These are phyloP conservation scores for Parotia lawesii DNA, from an alignment of 2,113 vertebrate species.

Conservation along the genomic window DNA sequence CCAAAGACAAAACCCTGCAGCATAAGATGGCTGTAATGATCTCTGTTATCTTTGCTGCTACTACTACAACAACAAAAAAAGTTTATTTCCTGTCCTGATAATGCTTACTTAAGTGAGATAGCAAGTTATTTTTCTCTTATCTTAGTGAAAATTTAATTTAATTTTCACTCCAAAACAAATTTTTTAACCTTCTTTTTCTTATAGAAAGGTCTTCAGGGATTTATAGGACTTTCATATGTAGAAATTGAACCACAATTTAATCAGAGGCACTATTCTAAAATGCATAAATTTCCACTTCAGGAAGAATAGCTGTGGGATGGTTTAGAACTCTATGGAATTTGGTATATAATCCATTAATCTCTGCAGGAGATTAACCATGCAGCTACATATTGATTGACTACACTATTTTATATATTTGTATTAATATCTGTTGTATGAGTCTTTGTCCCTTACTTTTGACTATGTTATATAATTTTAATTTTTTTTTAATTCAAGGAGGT, in stretches of 20 bases:
- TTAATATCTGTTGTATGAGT: background rate
- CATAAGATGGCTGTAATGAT: background rate
- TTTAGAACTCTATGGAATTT: background rate
- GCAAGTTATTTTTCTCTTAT: background rate
- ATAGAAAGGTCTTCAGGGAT: background rate
- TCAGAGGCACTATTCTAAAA: background rate
- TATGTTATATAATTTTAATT: background rate
- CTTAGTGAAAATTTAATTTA: background rate
- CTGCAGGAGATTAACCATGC: background rate
- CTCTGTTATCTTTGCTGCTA: background rate
- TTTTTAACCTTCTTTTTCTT: background rate
- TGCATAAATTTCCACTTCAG: background rate
- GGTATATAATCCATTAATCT: background rate
- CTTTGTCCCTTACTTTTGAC: background rate
- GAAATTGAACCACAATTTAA: background rate
- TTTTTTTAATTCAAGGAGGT: background rate
- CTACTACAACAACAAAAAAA: background rate
- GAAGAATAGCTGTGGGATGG: background rate
- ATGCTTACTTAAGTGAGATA: background rate
- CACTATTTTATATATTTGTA: background rate
- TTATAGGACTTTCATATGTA: background rate
- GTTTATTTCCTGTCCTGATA: background rate
- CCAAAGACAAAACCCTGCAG: background rate
- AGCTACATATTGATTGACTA: background rate
- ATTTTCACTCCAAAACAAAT: background rate